Evolutionary conservation across 2,888 invertebrate species (phyloP).

Genomic region (Troilus luridus): DNA sequence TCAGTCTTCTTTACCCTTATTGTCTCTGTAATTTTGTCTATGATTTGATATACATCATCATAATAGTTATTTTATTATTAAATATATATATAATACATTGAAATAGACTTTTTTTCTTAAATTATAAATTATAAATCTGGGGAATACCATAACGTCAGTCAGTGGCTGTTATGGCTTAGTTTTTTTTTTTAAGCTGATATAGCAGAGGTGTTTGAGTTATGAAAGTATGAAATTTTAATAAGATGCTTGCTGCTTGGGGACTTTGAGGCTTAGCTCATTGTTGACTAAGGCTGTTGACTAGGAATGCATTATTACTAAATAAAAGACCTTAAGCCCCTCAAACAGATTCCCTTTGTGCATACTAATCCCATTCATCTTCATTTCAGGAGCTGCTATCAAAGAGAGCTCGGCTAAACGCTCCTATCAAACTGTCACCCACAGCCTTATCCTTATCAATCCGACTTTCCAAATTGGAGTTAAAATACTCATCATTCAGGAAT

Average conservation of each 20-base stretch:
- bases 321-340: not conserved
- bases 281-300: not conserved
- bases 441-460: no score
- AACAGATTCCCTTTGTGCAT: slow-evolving; percentile 1
- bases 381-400: not conserved
- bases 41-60: no score
- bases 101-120: no score
- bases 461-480: not conserved
- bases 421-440: not conserved
- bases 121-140: no score
- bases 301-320: slow-evolving; percentile 3
- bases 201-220: not conserved
- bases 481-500: not conserved
- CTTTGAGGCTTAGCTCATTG: not conserved
- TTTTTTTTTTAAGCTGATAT: not conserved
- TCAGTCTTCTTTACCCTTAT: no score
- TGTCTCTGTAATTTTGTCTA: no score
- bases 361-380: not conserved
- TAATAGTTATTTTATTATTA: no score
- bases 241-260: not conserved
- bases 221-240: not conserved
- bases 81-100: no score
- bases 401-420: not conserved
- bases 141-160: no score
- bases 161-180: no score